phyloP scores from a whole-genome alignment of 2,113 vertebrate species.

The Sciurus niger region DNA sequence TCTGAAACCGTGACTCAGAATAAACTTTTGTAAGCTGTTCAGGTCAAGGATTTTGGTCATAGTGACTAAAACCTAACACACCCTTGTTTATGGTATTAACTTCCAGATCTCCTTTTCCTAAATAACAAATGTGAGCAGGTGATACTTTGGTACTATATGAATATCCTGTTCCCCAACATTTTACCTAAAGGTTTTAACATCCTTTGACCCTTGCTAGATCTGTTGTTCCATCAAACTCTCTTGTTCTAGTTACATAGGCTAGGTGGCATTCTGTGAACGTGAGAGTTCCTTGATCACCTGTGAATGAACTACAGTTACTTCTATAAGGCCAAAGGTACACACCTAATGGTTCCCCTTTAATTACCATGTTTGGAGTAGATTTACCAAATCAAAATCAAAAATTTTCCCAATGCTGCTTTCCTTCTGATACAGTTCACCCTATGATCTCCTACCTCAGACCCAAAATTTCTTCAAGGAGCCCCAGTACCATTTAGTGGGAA shows the following conservation, averaged over 20 bases:
- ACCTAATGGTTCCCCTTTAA: neutral
- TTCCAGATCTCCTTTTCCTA: neutral
- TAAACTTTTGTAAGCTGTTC: too few relatives aligned
- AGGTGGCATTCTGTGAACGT: neutral
- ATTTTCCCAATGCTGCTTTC: neutral
- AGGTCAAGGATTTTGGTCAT: too few relatives aligned
- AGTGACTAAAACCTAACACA: too few relatives aligned
- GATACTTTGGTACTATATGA: neutral
- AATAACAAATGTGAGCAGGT: neutral
- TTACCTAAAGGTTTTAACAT: neutral
- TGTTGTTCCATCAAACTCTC: neutral
- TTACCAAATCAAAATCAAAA: neutral
- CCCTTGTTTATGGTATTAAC: neutral
- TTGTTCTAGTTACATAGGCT: neutral
- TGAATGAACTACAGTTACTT: neutral
- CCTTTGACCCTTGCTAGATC: neutral
- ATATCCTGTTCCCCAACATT: neutral
- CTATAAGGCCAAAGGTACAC: neutral
- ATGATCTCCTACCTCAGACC: neutral
- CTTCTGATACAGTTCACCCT: neutral
- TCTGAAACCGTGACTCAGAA: too few relatives aligned
- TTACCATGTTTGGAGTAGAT: neutral
- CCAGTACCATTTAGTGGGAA: neutral
- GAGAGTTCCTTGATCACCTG: neutral
- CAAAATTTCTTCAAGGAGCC: neutral